A percentile compares a stretch with the other conserved stretches of the same genome.
phyloP scores from a whole-genome alignment of 2,113 vertebrate species.

The Lagenorhynchus albirostris region DNA sequence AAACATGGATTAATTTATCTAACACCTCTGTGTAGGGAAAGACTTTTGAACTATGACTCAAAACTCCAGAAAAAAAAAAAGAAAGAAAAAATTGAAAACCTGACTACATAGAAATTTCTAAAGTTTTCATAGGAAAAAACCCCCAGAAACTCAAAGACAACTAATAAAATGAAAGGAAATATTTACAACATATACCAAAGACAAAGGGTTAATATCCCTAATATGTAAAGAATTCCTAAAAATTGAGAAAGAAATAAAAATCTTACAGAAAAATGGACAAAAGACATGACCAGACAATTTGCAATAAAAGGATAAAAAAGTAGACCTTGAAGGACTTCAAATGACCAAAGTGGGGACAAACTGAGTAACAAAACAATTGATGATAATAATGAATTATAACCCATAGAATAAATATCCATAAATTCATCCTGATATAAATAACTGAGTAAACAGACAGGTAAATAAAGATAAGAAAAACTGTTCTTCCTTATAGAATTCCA shows the following conservation, averaged over 20 bases:
- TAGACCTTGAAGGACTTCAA: not conserved
- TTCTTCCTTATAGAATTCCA: not conserved
- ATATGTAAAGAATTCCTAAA: not conserved
- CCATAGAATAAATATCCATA: not conserved
- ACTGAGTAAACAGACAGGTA: not conserved
- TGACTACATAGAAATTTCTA: not conserved
- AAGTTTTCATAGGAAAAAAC: not conserved
- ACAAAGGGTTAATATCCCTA: not conserved
- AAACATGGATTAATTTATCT: not conserved
- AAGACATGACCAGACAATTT: not conserved
- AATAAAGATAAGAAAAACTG: not conserved
- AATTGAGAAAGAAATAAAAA: not conserved
- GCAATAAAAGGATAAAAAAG: not conserved
- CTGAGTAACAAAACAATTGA: not conserved
- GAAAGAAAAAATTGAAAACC: not conserved
- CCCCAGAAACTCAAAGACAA: not conserved
- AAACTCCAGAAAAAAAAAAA: not conserved
- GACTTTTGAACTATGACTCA: not conserved
- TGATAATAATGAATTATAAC: not conserved
- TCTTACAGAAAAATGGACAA: not conserved
- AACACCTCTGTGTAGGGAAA: not conserved
- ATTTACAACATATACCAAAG: not conserved
- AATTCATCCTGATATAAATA: not conserved
- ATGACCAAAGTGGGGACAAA: not conserved
- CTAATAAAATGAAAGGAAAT: not conserved